phyloP scores from a whole-genome alignment of 1,140 invertebrate genomes.

The Homarus americanus region DNA sequence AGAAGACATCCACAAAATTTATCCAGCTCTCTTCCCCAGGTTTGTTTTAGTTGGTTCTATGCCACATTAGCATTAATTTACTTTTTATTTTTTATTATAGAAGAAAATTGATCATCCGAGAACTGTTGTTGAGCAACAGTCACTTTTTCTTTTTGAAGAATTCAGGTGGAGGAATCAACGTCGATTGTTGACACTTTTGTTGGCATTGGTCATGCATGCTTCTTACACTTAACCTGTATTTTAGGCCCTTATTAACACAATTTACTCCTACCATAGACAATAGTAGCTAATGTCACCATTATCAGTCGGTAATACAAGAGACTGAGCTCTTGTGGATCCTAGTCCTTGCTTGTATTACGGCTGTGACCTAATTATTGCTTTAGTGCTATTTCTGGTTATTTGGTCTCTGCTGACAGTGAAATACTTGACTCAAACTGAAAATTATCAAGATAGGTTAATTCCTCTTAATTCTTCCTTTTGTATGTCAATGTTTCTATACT shows the following conservation, averaged over 20 bases:
- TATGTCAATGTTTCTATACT: background rate
- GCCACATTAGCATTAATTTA: background rate
- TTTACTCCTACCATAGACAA: background rate
- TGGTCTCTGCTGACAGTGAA: background rate
- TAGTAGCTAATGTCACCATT: background rate
- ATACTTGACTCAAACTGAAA: too few relatives aligned
- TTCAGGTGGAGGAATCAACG: too few relatives aligned
- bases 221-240: background rate
- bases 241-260: background rate
- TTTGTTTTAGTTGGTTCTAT: constrained; percentile 34
- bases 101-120: background rate
- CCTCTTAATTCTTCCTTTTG: too few relatives aligned
- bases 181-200: too few relatives aligned
- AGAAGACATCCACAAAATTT: constrained; percentile 71
- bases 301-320: background rate
- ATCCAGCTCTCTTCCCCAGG: constrained; percentile 72
- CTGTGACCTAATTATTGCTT: background rate
- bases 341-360: background rate
- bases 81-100: background rate
- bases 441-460: background rate
- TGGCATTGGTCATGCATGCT: background rate
- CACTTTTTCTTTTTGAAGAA: too few relatives aligned
- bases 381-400: background rate
- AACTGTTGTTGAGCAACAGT: too few relatives aligned
- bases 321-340: background rate